Evolutionary conservation across 2,113 vertebrate species (phyloP), one percentile per base, ranked within the genome.

Genomic region (Copsychus sechellarum): DNA sequence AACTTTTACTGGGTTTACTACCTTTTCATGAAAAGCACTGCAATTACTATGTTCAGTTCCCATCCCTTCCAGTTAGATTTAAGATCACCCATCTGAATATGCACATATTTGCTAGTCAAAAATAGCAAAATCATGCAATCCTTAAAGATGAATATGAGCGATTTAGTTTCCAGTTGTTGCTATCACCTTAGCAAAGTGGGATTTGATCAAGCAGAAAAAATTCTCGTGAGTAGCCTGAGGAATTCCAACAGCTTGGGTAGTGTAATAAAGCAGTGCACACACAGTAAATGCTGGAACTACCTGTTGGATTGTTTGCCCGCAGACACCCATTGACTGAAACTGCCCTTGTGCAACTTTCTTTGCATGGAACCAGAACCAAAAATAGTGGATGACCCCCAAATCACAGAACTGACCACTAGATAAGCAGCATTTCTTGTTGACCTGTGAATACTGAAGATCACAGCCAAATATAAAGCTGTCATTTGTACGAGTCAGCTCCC

Each of bases 391-490:
- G 60, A 58, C 3, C 25, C n/a, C 16, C 60, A 86, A 54, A 74
- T 24, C 16, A 23, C 2, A 58, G 65, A 73, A 83, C 50, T 81
- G 56, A 22, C 25, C 34, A 29, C 18, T 1, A 65, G 56, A 50
- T n/a, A 47, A 81, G 42, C 38, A 76, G 51, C 50, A 38, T 79
- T 43, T 82, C 62, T 91, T 22, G 51, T 25, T 84, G 40, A 36
- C 12, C 12, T 31, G 23, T 3, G 25, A 47, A 53, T 26, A 38
- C 24, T 56, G 31, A 56, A 51, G 53, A 57, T 36, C 26, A 47
- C 0, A 1, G 25, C 25, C 64, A 58, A 57, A 62, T 10, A 29
- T 0, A 34, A 71, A 82, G 34, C 31, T 48, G 40, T 9, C 8
- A 33, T 72, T 72, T 51, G 67, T 47, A n/a, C 31, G 40, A 56